phyloP scores from a whole-genome alignment of 2,888 invertebrate genomes.

The Zygogramma bicolorata region DNA sequence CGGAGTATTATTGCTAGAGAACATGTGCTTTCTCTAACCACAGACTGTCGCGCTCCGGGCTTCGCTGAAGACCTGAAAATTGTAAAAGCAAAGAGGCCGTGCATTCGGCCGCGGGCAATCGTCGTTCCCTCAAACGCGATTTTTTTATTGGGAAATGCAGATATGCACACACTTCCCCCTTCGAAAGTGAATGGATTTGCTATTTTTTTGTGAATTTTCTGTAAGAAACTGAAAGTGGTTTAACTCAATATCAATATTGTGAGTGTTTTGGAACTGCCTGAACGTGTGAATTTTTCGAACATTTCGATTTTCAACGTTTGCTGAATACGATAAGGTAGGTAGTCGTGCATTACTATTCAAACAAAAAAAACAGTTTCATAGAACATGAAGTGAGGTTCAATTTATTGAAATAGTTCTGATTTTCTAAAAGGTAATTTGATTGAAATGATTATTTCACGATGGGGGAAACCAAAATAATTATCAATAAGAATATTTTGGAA shows the following conservation, averaged over 20 bases:
- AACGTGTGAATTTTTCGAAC: not conserved
- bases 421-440: too few species aligned
- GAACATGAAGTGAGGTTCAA: too few species aligned
- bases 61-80: conserved; percentile 29
- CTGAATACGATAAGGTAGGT: not conserved
- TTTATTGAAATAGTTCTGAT: too few species aligned
- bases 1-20: conserved; percentile 18
- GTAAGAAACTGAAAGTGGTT: not conserved
- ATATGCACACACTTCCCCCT: conserved; percentile 4
- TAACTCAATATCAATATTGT: not conserved
- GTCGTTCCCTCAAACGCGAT: conserved; percentile 12
- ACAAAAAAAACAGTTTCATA: not conserved
- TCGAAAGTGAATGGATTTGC: conserved; percentile 13
- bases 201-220: not conserved
- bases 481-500: too few species aligned
- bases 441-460: too few species aligned
- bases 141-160: conserved; percentile 7
- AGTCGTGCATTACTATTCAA: too few species aligned
- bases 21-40: conserved; percentile 39
- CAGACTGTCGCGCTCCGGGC: conserved; percentile 19
- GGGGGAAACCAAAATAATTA: too few species aligned
- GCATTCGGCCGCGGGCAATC: conserved; percentile 34
- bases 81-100: conserved; percentile 17
- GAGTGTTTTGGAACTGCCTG: not conserved
- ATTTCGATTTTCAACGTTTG: not conserved